phyloP scores from a whole-genome alignment of 2,113 vertebrate genomes.

The Mastomys natalensis region DNA sequence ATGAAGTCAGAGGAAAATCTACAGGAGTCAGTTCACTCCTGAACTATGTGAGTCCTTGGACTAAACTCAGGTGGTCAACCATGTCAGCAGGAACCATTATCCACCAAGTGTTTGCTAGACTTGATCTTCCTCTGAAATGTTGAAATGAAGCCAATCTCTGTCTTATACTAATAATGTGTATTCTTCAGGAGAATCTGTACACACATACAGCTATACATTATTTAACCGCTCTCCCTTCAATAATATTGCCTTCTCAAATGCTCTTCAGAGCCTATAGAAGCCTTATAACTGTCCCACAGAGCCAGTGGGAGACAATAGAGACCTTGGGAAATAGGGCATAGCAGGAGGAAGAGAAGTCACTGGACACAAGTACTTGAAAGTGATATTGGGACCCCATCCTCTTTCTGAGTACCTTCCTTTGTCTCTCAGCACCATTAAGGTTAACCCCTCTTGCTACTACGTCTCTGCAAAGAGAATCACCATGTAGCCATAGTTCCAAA shows the following conservation, averaged over 20 bases:
- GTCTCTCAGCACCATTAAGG: not conserved
- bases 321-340: not conserved
- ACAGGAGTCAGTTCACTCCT: not conserved
- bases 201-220: too few species aligned
- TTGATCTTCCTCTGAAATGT: not conserved
- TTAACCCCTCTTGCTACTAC: not conserved
- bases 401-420: not conserved
- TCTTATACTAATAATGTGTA: not conserved
- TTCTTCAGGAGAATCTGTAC: not conserved
- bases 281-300: not conserved
- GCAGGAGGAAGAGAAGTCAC: not conserved
- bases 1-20: not conserved
- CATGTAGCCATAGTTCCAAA: not conserved
- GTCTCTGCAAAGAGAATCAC: not conserved
- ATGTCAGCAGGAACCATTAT: too few species aligned
- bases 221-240: not conserved
- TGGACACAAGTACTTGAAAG: not conserved
- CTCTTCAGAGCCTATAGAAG: not conserved
- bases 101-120: not conserved
- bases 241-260: not conserved
- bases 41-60: too few species aligned
- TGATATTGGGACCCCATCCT: not conserved
- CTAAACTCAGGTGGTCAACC: not conserved
- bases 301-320: not conserved
- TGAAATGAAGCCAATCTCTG: not conserved